A percentile compares a stretch with the other conserved stretches of the same genome.
phyloP scores from a whole-genome alignment of 2,113 vertebrate species.

The Centropus unirufus region DNA sequence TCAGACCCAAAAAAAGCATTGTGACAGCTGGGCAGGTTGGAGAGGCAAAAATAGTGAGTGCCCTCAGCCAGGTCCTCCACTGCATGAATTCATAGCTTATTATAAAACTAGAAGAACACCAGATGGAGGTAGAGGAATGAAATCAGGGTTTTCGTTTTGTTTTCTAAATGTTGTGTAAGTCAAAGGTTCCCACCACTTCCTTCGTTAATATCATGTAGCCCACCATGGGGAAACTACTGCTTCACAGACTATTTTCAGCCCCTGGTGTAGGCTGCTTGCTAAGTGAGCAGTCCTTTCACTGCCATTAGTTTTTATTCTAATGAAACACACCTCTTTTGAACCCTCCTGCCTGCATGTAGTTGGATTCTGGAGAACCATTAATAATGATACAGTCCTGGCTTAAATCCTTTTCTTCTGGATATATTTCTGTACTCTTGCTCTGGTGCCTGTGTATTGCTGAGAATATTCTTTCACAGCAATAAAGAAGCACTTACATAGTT shows the following conservation, averaged over 20 bases:
- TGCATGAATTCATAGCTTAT: neutral
- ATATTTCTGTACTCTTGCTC: neutral
- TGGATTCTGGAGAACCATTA: neutral
- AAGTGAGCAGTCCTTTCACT: neutral
- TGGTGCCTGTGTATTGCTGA: neutral
- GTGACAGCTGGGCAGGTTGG: slow-evolving; percentile 63
- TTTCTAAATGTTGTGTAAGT: neutral
- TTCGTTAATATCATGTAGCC: neutral
- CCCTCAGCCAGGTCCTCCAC: neutral
- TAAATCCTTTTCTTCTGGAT: neutral
- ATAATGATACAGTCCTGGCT: neutral
- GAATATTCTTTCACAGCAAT: neutral
- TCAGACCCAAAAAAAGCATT: slow-evolving; percentile 64
- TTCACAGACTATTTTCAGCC: neutral
- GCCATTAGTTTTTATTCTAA: neutral
- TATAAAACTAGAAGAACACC: neutral
- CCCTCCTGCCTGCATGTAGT: neutral
- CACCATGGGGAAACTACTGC: accelerated
- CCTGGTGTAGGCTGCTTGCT: neutral
- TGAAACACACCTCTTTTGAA: neutral
- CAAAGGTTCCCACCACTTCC: neutral
- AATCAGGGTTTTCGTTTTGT: neutral
- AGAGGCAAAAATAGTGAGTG: neutral
- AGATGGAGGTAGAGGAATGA: neutral
- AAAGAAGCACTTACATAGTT: neutral